These are phyloP conservation scores for Heliothis subflexa DNA, from an alignment of 1,140 invertebrate genomes.

Conservation along the genomic window DNA sequence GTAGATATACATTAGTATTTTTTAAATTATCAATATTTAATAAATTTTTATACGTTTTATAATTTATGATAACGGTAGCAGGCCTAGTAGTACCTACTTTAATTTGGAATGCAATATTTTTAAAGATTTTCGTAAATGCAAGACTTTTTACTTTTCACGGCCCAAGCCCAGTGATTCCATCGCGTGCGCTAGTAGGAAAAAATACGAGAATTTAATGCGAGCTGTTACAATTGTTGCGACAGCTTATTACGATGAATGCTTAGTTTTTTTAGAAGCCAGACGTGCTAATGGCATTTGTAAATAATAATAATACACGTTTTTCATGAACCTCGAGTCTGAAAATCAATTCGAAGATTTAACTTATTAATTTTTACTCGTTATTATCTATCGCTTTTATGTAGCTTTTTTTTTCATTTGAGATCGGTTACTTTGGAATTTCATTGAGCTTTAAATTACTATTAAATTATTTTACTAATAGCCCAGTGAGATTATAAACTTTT, in stretches of 20 bases:
- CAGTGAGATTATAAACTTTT: slow-evolving; percentile 74
- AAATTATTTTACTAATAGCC: slow-evolving; percentile 68
- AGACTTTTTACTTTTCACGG: slow-evolving; percentile 35
- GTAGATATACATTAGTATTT: slow-evolving; percentile 42
- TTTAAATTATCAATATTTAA: slow-evolving; percentile 35
- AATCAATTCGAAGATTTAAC: slow-evolving; percentile 28
- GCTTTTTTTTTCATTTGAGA: slow-evolving; percentile 19
- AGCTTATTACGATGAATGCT: slow-evolving; percentile 27
- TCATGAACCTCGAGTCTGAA: slow-evolving; percentile 42
- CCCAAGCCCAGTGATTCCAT: slow-evolving; percentile 33
- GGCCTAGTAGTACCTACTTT: neutral
- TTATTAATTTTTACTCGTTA: slow-evolving; percentile 35
- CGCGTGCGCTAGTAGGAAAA: slow-evolving; percentile 42
- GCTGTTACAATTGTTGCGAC: slow-evolving; percentile 40
- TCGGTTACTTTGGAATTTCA: slow-evolving; percentile 40
- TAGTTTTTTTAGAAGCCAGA: slow-evolving; percentile 39
- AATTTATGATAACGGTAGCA: slow-evolving; percentile 28
- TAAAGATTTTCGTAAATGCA: slow-evolving; percentile 19
- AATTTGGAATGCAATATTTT: slow-evolving; percentile 24
- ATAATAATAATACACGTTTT: slow-evolving; percentile 30
- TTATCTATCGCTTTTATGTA: slow-evolving; percentile 47
- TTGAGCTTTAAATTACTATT: slow-evolving; percentile 74
- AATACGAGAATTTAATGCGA: slow-evolving; percentile 45
- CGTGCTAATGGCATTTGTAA: slow-evolving; percentile 36
- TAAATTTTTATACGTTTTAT: slow-evolving; percentile 36